These are phyloP conservation scores for Onthophagus taurus DNA, from an alignment of 1,140 invertebrate species.

Conservation along the genomic window DNA sequence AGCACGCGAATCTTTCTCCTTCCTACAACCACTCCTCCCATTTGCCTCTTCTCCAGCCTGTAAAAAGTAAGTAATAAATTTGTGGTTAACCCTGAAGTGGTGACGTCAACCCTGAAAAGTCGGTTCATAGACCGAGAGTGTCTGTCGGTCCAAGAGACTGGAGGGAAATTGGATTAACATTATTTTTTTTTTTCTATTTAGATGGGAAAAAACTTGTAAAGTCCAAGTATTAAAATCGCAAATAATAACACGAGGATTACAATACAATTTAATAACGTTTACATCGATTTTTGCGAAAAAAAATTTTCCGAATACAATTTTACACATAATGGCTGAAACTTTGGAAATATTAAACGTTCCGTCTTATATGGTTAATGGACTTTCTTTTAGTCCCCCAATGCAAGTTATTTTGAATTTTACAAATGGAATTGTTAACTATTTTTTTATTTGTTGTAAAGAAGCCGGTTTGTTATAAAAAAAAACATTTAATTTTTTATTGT, in stretches of 20 bases:
- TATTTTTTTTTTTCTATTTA: slow-evolving; percentile 19
- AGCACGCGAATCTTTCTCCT: too few species aligned
- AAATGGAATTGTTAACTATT: slow-evolving; percentile 61
- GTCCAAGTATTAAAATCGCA: slow-evolving; percentile 37
- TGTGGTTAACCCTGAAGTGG: too few species aligned
- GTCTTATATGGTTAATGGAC: slow-evolving; percentile 27
- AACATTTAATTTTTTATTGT: slow-evolving; percentile 6
- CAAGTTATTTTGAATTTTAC: slow-evolving; percentile 52
- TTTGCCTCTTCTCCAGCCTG: too few species aligned
- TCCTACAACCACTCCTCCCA: too few species aligned
- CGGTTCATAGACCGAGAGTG: too few species aligned
- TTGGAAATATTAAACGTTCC: slow-evolving; percentile 39
- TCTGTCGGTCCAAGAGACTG: too few species aligned
- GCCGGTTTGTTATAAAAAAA: slow-evolving; percentile 52
- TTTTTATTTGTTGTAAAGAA: slow-evolving; percentile 61
- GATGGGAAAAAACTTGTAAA: slow-evolving; percentile 44
- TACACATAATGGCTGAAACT: slow-evolving; percentile 41
- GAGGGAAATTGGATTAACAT: neutral
- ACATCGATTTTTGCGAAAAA: slow-evolving; percentile 31
- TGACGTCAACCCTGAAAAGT: too few species aligned
- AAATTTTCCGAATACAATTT: slow-evolving; percentile 27
- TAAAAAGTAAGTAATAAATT: neutral
- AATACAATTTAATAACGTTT: slow-evolving; percentile 40
- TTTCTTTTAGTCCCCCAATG: slow-evolving; percentile 34
- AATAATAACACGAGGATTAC: slow-evolving; percentile 40